phyloP scores from a whole-genome alignment of 2,113 vertebrate species.

The Ploceus nigricollis region DNA sequence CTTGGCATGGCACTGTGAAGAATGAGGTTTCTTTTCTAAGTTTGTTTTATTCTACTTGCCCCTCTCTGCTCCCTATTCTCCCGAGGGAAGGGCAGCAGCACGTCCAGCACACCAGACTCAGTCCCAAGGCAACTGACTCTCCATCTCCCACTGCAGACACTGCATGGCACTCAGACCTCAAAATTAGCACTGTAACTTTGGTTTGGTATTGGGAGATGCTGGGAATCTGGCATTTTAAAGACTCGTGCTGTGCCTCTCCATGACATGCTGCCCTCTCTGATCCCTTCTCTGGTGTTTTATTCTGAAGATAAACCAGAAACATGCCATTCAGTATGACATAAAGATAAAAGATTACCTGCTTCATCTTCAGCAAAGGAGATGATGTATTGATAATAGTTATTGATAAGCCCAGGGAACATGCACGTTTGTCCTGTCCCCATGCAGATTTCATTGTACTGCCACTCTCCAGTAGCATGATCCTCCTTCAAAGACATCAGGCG shows the following conservation, averaged over 20 bases:
- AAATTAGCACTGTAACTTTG: not conserved
- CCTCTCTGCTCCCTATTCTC: rapidly evolving
- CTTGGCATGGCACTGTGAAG: rapidly evolving
- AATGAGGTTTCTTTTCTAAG: not conserved
- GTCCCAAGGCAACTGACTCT: not conserved
- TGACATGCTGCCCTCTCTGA: rapidly evolving
- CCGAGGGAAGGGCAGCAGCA: not conserved
- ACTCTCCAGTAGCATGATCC: slow-evolving; percentile 71
- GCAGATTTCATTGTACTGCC: slow-evolving; percentile 90
- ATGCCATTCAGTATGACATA: not conserved
- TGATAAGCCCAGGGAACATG: slow-evolving; percentile 89
- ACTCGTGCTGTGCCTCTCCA: not conserved
- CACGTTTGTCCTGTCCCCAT: slow-evolving; percentile 91
- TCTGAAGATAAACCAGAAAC: not conserved
- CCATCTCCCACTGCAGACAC: not conserved
- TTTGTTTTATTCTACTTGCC: not conserved
- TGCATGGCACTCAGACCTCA: not conserved
- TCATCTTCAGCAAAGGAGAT: slow-evolving; percentile 97
- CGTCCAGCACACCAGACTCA: not conserved
- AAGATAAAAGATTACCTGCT: slow-evolving; percentile 77
- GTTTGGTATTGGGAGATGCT: not conserved
- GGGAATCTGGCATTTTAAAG: not conserved
- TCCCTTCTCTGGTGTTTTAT: not conserved
- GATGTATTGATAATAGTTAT: slow-evolving; percentile 91
- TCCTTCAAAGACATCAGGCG: slow-evolving; percentile 91